These are phyloP conservation scores for Otolemur crassicaudatus DNA, from an alignment of 2,797 vertebrate species.

Conservation along the genomic window DNA sequence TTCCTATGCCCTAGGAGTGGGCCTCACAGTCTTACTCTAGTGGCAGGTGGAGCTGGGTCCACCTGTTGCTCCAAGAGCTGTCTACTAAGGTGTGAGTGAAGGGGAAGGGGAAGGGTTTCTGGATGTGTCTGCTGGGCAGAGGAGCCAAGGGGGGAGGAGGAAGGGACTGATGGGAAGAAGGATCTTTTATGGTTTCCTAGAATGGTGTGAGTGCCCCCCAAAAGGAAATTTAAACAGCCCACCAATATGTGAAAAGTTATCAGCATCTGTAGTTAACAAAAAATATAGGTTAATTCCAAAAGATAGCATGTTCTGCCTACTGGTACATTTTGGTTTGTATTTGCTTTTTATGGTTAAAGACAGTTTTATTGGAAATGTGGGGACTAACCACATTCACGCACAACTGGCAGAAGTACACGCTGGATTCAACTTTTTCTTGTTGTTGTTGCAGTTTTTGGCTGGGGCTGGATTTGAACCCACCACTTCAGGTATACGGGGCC, in stretches of 20 bases:
- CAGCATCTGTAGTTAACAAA: not conserved
- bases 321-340: not conserved
- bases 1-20: slow-evolving; percentile 50
- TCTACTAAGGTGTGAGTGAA: slow-evolving; percentile 37
- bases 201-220: not conserved
- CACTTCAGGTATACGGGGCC: too few relatives aligned
- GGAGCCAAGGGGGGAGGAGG: not conserved
- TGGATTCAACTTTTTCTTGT: not conserved
- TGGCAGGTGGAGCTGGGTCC: not conserved
- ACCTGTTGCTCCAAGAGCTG: not conserved
- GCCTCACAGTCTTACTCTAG: not conserved
- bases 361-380: not conserved
- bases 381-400: not conserved
- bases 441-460: too few relatives aligned
- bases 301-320: not conserved
- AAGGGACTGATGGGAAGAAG: not conserved
- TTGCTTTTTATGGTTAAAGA: not conserved
- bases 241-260: not conserved
- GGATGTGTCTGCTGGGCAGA: not conserved
- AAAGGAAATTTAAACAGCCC: not conserved
- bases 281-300: not conserved
- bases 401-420: not conserved
- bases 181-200: too few relatives aligned
- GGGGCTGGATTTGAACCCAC: too few relatives aligned
- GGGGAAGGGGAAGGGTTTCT: not conserved